Evolutionary conservation across 2,888 invertebrate genomes (phyloP).

Genomic region (Tribolium freemani): DNA sequence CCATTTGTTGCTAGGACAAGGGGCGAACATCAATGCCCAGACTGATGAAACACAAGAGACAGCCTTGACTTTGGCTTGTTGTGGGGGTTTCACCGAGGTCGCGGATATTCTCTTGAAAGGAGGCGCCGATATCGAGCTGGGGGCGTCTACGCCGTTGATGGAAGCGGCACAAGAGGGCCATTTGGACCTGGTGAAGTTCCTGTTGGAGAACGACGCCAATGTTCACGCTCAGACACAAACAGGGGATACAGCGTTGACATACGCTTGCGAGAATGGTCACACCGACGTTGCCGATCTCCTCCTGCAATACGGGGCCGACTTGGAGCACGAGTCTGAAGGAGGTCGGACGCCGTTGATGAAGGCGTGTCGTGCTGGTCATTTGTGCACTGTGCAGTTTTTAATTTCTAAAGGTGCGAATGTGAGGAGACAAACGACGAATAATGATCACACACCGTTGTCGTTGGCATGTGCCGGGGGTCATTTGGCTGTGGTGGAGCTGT

Average conservation of each 20-base stretch:
- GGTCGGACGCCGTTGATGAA: slow-evolving; percentile 99
- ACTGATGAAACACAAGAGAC: slow-evolving; percentile 99
- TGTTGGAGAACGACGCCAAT: slow-evolving; percentile 88
- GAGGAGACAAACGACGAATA: slow-evolving; percentile 91
- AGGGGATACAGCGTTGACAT: slow-evolving; percentile 91
- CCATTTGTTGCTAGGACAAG: slow-evolving; percentile 90
- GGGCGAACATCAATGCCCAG: slow-evolving; percentile 97
- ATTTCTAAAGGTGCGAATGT: slow-evolving; percentile 89
- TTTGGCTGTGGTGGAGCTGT: slow-evolving; percentile 90
- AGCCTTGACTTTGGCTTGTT: slow-evolving; percentile 92
- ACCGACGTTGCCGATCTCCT: slow-evolving; percentile 96
- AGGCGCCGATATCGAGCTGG: slow-evolving; percentile 94
- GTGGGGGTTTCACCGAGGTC: slow-evolving; percentile 95
- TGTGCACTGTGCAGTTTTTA: slow-evolving; percentile 96
- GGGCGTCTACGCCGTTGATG: slow-evolving; percentile 97
- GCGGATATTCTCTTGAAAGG: slow-evolving; percentile 96
- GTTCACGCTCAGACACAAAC: slow-evolving; percentile 92
- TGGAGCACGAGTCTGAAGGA: slow-evolving; percentile 96
- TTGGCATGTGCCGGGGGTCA: slow-evolving; percentile 98
- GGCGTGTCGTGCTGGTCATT: slow-evolving; percentile 95
- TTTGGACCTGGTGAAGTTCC: slow-evolving; percentile 90
- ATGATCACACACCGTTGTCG: slow-evolving; percentile 97
- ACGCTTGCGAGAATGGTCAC: slow-evolving; percentile 99
- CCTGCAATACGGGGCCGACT: slow-evolving; percentile 89
- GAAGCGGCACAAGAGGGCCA: slow-evolving; percentile 99